These are phyloP conservation scores for Esox lucius DNA, from an alignment of 2,797 vertebrate genomes.

Conservation along the genomic window DNA sequence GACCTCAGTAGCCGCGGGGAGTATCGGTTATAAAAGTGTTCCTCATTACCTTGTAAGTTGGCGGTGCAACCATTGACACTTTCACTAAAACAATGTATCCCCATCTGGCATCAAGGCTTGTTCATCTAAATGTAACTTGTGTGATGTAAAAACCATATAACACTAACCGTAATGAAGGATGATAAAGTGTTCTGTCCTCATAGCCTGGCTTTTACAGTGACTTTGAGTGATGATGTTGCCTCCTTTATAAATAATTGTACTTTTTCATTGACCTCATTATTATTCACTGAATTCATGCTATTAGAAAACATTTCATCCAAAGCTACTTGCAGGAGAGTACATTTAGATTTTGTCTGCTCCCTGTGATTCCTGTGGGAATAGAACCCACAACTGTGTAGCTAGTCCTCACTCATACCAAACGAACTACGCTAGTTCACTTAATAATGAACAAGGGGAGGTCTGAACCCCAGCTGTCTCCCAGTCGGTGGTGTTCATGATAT, in stretches of 20 bases:
- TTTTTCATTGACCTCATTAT: slow-evolving; percentile 13
- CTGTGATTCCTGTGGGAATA: not conserved
- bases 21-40: no score
- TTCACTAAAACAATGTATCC: no score
- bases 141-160: no score
- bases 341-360: not conserved
- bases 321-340: not conserved
- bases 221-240: not conserved
- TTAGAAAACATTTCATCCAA: not conserved
- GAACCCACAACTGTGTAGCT: not conserved
- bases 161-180: not conserved
- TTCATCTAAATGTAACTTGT: no score
- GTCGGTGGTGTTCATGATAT: slow-evolving; percentile 9
- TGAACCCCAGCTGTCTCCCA: slow-evolving; percentile 34
- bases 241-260: slow-evolving; percentile 23
- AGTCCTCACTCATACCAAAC: not conserved
- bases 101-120: no score
- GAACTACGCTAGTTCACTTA: not conserved
- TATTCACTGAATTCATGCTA: slow-evolving; percentile 13
- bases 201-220: slow-evolving; percentile 4
- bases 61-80: no score
- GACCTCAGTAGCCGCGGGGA: no score
- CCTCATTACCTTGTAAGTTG: no score
- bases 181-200: not conserved
- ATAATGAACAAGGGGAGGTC: slow-evolving; percentile 26